phyloP scores from a whole-genome alignment of 2,797 vertebrate species.

The Sebastes nivosus region DNA sequence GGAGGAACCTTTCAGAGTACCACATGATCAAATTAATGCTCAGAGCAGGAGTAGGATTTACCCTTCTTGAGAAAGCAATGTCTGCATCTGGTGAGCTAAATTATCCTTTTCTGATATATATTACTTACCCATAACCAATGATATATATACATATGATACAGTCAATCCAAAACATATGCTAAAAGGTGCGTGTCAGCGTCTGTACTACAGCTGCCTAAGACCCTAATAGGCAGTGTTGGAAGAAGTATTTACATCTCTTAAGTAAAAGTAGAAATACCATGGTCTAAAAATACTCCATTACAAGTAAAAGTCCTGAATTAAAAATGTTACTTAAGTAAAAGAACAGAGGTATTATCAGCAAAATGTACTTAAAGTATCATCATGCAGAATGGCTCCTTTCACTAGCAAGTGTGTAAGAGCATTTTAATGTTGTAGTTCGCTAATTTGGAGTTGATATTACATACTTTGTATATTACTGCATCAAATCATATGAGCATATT shows the following conservation, averaged over 20 bases:
- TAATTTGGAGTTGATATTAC: not conserved
- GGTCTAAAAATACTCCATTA: not conserved
- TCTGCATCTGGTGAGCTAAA: not conserved
- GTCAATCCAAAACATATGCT: not conserved
- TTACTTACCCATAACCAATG: too few species aligned
- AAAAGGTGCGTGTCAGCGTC: not conserved
- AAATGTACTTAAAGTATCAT: not conserved
- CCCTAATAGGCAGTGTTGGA: not conserved
- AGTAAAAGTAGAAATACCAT: not conserved
- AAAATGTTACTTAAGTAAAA: not conserved
- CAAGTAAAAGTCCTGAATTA: not conserved
- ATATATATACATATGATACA: not conserved
- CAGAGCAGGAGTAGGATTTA: not conserved
- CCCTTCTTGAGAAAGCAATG: too few species aligned
- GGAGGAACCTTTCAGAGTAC: not conserved
- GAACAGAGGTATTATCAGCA: not conserved
- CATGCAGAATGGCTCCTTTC: too few species aligned
- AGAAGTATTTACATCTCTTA: rapidly evolving
- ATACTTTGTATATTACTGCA: not conserved
- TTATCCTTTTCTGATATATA: not conserved
- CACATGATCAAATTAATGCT: not conserved
- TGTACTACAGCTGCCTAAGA: not conserved
- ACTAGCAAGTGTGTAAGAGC: not conserved
- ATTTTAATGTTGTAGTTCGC: not conserved
- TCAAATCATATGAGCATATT: not conserved